phyloP scores from a whole-genome alignment of 1,140 invertebrate species.

The Papilio machaon region DNA sequence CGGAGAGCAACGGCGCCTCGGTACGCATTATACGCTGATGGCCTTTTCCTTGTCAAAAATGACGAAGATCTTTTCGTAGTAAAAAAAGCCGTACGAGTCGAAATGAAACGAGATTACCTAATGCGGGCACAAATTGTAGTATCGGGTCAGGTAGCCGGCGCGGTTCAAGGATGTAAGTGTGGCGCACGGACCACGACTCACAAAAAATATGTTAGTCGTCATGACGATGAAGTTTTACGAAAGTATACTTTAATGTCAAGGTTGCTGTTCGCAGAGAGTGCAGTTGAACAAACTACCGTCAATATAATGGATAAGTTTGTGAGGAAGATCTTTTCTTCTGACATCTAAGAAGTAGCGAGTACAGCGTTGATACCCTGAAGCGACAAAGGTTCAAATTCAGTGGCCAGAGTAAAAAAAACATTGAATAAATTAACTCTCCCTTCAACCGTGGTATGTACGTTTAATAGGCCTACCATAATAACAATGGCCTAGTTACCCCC shows the following conservation, averaged over 20 bases:
- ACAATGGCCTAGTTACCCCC: no score
- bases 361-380: no score
- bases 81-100: conserved; percentile 65
- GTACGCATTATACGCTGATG: conserved; percentile 79
- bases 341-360: no score
- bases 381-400: no score
- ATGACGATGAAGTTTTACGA: conserved; percentile 26
- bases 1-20: conserved; percentile 75
- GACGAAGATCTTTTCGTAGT: conserved; percentile 77
- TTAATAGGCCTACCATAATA: no score
- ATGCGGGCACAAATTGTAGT: conserved; percentile 69
- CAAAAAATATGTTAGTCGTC: conserved; percentile 29
- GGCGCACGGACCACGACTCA: conserved; percentile 17
- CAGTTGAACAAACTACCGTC: background rate
- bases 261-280: background rate
- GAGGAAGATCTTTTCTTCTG: background rate
- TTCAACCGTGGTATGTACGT: no score
- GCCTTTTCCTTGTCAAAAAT: conserved; percentile 82
- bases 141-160: conserved; percentile 60
- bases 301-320: background rate
- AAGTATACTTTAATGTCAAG: background rate
- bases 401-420: no score
- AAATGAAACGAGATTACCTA: conserved; percentile 72
- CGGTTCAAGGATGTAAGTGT: conserved; percentile 33
- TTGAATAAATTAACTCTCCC: background rate